These are phyloP conservation scores for Galerucella nymphaeae DNA, from an alignment of 2,888 invertebrate species.

Conservation along the genomic window DNA sequence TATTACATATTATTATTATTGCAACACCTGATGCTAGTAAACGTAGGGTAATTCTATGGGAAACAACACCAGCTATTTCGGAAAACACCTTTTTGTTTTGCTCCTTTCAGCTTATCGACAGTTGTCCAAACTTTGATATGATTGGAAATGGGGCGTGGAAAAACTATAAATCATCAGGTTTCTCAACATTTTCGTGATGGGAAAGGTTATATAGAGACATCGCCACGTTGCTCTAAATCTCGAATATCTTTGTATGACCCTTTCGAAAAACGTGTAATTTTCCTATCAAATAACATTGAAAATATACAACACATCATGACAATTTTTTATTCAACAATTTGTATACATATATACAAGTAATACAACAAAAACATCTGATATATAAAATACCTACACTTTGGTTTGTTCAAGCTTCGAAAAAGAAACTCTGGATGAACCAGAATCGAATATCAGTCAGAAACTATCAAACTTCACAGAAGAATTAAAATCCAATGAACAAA, in stretches of 20 bases:
- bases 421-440: conserved; percentile 4
- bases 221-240: conserved; percentile 45
- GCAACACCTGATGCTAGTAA: background rate
- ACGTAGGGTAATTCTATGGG: background rate
- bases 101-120: conserved; percentile 36
- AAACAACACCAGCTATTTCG: background rate
- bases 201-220: conserved; percentile 53
- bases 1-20: too few relatives aligned
- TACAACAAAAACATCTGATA: background rate
- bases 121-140: conserved; percentile 38
- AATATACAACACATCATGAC: background rate
- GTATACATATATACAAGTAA: background rate
- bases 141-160: conserved; percentile 45
- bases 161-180: conserved; percentile 50
- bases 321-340: background rate
- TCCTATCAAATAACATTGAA: conserved; percentile 13
- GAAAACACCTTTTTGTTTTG: background rate
- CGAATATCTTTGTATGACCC: conserved; percentile 20
- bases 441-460: background rate
- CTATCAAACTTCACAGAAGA: background rate
- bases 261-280: conserved; percentile 29
- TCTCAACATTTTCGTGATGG: conserved; percentile 52
- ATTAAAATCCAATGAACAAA: background rate
- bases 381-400: too few relatives aligned
- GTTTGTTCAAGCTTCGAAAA: conserved; percentile 31